Percentiles rank a stretch among this genome's conserved stretches.
These are phyloP conservation scores for Okapia johnstoni DNA, from an alignment of 2,113 vertebrate species.

Conservation along the genomic window DNA sequence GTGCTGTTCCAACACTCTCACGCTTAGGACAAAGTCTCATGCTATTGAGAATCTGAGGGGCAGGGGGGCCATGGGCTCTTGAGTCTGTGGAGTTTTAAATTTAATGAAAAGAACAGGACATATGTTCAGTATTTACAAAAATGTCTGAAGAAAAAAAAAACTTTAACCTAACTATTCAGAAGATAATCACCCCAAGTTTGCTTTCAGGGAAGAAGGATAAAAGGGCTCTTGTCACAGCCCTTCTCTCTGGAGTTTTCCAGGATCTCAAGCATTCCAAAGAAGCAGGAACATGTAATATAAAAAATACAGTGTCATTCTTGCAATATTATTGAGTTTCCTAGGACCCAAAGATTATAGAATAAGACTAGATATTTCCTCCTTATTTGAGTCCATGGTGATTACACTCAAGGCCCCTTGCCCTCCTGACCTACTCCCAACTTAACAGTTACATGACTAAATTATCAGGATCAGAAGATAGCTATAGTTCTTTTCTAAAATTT, in stretches of 20 bases:
- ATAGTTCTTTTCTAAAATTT: not conserved
- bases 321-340: not conserved
- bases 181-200: not conserved
- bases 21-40: not conserved
- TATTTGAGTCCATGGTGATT: not conserved
- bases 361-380: not conserved
- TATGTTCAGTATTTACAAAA: not conserved
- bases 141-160: not conserved
- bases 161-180: not conserved
- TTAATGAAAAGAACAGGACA: not conserved
- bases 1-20: not conserved
- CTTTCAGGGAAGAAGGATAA: not conserved
- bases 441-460: not conserved
- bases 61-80: not conserved
- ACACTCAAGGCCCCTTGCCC: not conserved
- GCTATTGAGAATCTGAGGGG: not conserved
- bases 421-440: not conserved
- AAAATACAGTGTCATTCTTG: not conserved
- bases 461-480: not conserved
- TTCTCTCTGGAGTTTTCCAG: not conserved
- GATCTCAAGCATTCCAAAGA: constrained; percentile 4
- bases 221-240: not conserved
- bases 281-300: not conserved
- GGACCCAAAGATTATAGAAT: not conserved
- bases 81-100: not conserved